Base-by-base conservation (phyloP, 2,113 vertebrate genomes). In the Bubo scandiacus region DNA sequence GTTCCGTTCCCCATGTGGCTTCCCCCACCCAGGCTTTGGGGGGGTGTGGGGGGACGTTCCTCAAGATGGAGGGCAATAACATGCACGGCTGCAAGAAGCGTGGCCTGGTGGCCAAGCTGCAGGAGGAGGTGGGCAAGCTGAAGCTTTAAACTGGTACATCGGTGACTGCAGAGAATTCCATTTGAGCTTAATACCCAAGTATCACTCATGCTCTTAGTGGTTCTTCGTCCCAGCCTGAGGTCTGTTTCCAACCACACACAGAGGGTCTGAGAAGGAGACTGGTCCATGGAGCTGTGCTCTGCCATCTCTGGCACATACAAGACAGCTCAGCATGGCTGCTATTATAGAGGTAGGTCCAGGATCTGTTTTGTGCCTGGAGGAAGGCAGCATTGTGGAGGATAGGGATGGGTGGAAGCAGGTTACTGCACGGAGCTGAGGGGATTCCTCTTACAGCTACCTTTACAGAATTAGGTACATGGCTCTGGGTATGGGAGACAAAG, bases 291-390 rank as follows among this genome's bases (percentile, higher is more conserved):
- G 36, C 45, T 71, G 67, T 12, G 47, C 58, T 19, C 30, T 43
- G 45, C 67, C 19, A 3, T 12, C 57, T 19, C 36, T 19, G 23
- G 30, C 23, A 67, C 19, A 6, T 4, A 3, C 15, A 18, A 16
- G 43, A 5, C 67, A 32, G 32, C 58, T 45, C 15, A 14, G 38
- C 1, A 3, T 5, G 51, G 15, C n/a, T 4, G 4, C 27, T 27
- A 0, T 1, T 27, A 0, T 1, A 3, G 57, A 23, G n/a, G 29
- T 6, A 34, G 29, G 10, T 20, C 34, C 49, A 12, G n/a, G 47
- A 3, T 18, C 18, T 34, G 47, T 19, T 29, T 16, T 29, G 49
- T 40, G 58, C 32, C 5, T 2, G 26, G 58, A 72, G 57, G 47
- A 30, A 4, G 32, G 30, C 32, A 30, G 32, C 1, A 15, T 21